Evolutionary conservation across 1,140 invertebrate genomes (phyloP), one percentile per base, ranked within the genome.

Genomic region (Latrodectus geometricus): DNA sequence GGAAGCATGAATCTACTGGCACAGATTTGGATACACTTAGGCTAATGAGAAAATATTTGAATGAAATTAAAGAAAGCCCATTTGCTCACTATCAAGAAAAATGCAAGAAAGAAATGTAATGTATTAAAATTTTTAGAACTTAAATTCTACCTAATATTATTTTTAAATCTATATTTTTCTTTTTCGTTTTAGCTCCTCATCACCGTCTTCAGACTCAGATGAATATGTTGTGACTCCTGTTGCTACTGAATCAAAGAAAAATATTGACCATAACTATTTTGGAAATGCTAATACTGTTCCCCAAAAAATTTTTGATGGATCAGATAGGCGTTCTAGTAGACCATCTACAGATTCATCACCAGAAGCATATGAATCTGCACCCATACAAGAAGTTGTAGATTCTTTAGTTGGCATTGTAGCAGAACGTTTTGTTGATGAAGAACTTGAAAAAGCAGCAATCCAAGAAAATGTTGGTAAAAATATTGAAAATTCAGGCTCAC

Each of bases 1-100:
- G 97, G 56, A 93, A 94, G 87, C 93, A 95, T 75, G 88, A 89
- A 12, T 23, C 90, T 49, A 90, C 91, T 69, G 84, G 90, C 12
- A 15, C 61, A 14, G 69, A 79, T 48, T 12, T 80, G 54, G 15
- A 15, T 15, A 79, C 69, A 9, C 17, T 87, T 1, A 79, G 74
- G 50, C 23, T 74, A 8, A 80, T 87, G 9, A 52, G 23, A 21
- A 83, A 90, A 9, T 91, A 91, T 87, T 75, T 93, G 14, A 88
- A 89, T 11, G 88, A 89, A 56, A 90, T 91, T 23, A 88, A 89
- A 8, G 73, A 90, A n/a, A 90, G 92, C 82, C 91, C 92, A 12
- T 93, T 93, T 90, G 91, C 90, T 15, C 82, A 87, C 70, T 88
- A 83, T 79, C 88, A 70, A 88, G 89, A 78, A 89, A 92, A 89